Conservation (phyloP, 2,113 vertebrate genomes). For the Acrocephalus kingi region DNA sequence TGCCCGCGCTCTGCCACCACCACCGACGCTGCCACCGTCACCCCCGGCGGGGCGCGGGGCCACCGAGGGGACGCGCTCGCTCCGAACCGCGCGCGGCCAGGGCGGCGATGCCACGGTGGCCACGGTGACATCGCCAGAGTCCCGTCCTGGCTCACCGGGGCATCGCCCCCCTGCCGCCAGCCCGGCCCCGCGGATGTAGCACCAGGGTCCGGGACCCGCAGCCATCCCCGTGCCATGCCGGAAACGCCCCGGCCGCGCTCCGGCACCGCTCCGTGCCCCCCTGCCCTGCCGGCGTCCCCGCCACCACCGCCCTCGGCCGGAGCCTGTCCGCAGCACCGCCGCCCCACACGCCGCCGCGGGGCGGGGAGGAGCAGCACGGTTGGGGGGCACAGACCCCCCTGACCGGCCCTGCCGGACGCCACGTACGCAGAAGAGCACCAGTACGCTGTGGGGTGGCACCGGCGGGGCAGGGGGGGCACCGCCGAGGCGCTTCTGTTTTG, state of each 20-base stretch:
- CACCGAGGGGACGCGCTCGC: background rate
- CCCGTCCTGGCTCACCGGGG: background rate
- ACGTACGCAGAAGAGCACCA: constrained; percentile 52
- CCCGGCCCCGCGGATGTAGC: background rate
- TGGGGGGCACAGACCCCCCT: background rate
- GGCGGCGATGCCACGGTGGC: background rate
- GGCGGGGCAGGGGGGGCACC: background rate
- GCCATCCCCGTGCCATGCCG: background rate
- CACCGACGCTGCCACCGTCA: background rate
- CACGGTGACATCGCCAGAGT: background rate
- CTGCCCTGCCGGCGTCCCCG: background rate
- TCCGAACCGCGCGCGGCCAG: background rate
- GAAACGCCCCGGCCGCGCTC: background rate
- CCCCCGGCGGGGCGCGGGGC: background rate
- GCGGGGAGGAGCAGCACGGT: background rate
- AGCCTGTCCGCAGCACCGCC: background rate
- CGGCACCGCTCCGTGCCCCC: background rate
- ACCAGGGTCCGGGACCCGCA: background rate
- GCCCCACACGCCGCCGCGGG: too few species aligned
- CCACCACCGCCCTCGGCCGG: background rate
- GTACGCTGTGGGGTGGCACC: background rate
- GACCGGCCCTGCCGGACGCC: background rate
- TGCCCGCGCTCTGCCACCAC: background rate
- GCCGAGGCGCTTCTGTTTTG: constrained; percentile 50
- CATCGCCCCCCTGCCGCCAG: background rate